Conservation (phyloP, 2,888 invertebrate genomes). For the Iphiclides podalirius region DNA sequence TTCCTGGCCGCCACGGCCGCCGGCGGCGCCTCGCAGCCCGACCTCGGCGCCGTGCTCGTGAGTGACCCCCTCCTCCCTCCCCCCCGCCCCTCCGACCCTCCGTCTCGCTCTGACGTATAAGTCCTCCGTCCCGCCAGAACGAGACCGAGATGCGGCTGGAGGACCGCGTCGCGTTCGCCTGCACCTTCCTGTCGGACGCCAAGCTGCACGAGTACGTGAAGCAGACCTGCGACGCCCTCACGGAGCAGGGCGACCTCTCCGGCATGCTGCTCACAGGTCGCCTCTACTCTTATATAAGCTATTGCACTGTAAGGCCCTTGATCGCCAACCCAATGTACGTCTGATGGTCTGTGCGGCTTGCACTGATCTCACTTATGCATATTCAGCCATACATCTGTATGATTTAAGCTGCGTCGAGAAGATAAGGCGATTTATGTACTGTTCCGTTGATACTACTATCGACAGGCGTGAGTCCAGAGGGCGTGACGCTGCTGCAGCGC, state of each 20-base stretch:
- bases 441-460: background rate
- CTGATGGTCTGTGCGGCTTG: no score
- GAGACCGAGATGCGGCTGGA: constrained; percentile 92
- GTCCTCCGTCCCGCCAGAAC: no score
- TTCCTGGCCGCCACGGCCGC: constrained; percentile 88
- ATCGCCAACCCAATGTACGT: no score
- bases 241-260: constrained; percentile 88
- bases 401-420: no score
- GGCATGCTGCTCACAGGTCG: constrained; percentile 92
- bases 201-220: constrained; percentile 89
- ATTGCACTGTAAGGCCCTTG: background rate
- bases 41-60: constrained; percentile 49
- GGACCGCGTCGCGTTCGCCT: constrained; percentile 95
- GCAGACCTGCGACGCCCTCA: constrained; percentile 84
- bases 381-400: no score
- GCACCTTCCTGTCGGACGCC: constrained; percentile 90
- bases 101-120: no score
- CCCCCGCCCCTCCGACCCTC: no score
- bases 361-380: no score
- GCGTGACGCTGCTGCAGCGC: constrained; percentile 89
- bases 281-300: no score
- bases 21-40: constrained; percentile 62
- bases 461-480: constrained; percentile 85
- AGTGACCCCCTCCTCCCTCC: constrained; percentile 17
- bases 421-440: no score